Conservation (phyloP, 2,113 vertebrate genomes). For the Aegithalos caudatus region DNA sequence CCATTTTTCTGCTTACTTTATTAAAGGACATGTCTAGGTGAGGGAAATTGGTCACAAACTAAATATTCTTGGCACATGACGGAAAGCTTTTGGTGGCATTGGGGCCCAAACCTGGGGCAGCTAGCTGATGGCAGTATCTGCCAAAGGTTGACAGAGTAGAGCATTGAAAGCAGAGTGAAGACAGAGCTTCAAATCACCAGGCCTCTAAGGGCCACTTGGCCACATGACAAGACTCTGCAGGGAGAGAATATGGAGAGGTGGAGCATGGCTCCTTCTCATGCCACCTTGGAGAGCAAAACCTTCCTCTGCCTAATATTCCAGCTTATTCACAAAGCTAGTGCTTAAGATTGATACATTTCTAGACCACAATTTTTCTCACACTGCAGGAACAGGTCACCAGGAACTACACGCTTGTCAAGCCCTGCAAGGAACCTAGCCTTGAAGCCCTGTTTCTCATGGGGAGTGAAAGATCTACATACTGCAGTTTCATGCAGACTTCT, state of each 20-base stretch:
- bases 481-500: not conserved
- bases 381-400: not conserved
- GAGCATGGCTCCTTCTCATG: not conserved
- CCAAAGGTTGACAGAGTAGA: not conserved
- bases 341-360: not conserved
- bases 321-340: not conserved
- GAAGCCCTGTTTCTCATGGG: not conserved
- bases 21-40: not conserved
- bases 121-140: not conserved
- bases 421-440: not conserved
- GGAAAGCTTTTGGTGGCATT: not conserved
- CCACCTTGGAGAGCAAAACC: not conserved
- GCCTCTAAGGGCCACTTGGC: not conserved
- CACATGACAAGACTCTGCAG: not conserved
- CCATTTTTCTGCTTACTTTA: conserved; percentile 4
- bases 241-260: not conserved
- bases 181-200: not conserved
- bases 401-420: not conserved
- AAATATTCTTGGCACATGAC: not conserved
- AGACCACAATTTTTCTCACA: not conserved
- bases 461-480: not conserved
- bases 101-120: not conserved
- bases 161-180: not conserved
- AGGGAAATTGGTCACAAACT: not conserved
- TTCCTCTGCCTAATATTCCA: not conserved